Percentiles rank a stretch among this genome's conserved stretches.
phyloP scores from a whole-genome alignment of 1,140 invertebrate species.

The Heliconius eleuchia region DNA sequence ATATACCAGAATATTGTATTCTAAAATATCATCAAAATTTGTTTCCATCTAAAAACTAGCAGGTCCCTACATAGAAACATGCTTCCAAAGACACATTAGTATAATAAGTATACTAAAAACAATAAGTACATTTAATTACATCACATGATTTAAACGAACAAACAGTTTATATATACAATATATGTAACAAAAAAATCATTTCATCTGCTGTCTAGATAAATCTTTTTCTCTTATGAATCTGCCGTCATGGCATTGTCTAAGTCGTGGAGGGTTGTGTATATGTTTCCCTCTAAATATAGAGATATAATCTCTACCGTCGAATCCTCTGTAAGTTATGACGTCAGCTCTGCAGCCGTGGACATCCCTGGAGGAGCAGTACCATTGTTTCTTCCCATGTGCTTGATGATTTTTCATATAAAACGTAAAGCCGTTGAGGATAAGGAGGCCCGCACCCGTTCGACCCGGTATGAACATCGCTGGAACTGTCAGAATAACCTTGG shows the following conservation, averaged over 20 bases:
- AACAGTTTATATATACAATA: slow-evolving; percentile 46
- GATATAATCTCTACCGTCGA: slow-evolving; percentile 71
- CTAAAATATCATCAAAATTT: slow-evolving; percentile 67
- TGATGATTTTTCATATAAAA: slow-evolving; percentile 78
- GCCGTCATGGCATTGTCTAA: slow-evolving; percentile 72
- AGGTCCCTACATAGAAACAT: slow-evolving; percentile 73
- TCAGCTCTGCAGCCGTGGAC: slow-evolving; percentile 72
- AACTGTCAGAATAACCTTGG: slow-evolving; percentile 70
- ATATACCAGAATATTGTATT: slow-evolving; percentile 75
- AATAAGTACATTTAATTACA: slow-evolving; percentile 68
- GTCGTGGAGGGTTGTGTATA: slow-evolving; percentile 69
- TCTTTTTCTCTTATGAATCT: slow-evolving; percentile 76
- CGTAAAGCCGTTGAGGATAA: slow-evolving; percentile 74
- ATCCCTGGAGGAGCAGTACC: slow-evolving; percentile 75
- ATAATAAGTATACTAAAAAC: slow-evolving; percentile 34
- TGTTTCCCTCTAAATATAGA: slow-evolving; percentile 73
- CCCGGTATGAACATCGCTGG: slow-evolving; percentile 75
- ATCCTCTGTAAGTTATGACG: slow-evolving; percentile 72
- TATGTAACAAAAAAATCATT: slow-evolving; percentile 45
- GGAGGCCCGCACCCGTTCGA: slow-evolving; percentile 66
- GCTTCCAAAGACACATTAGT: slow-evolving; percentile 53
- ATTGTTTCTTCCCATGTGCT: slow-evolving; percentile 74
- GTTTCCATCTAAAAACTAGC: slow-evolving; percentile 60
- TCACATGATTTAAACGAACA: slow-evolving; percentile 61
- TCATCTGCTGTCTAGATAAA: slow-evolving; percentile 54